Base-by-base conservation (phyloP, 1,140 invertebrate species). In the Danaus plexippus region DNA sequence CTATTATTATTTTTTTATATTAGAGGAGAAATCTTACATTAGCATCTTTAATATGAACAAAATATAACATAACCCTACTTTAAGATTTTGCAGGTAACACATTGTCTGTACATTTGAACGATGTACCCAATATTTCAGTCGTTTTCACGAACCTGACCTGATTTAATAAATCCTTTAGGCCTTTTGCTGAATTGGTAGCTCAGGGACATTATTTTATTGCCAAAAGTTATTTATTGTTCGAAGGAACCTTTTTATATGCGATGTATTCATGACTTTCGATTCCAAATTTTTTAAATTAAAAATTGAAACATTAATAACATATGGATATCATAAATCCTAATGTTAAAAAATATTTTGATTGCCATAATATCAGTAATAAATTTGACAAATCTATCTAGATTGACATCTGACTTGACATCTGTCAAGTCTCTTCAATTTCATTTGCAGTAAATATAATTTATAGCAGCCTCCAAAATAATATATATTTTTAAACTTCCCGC, bases 91-190 rank as follows among this genome's bases (percentile, higher is more conserved):
- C 71, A 67, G 70, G 73, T 71, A 80, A 85, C 73, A 79, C 84
- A 86, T 86, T 81, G 66, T 71, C 81, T 80, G 85, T 86, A 86
- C 84, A 86, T 86, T 84, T 76, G 70, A 72, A 73, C 73, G 80
- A 86, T 78, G 63, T 78, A 67, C 59, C 70, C 75, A 86, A 86
- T 86, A 84, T 84, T 81, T 84, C 75, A 83, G 73, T 69, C 71
- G 77, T 80, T 86, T 84, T 80, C 79, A 81, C 78, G 70, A 71
- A 70, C 66, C 67, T 75, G 69, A 78, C 71, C 72, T 84, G 70
- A 74, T 75, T 77, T 83, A 79, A 86, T 84, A 84, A 84, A 83
- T 84, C 68, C 71, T 62, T 56, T 66, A 68, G 60, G 73, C 66
- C 64, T 67, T 56, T 66, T 68, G 64, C 67, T 69, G 67, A 65